These are phyloP conservation scores for Anthophora plumipes DNA, from an alignment of 2,888 invertebrate genomes.

Conservation along the genomic window DNA sequence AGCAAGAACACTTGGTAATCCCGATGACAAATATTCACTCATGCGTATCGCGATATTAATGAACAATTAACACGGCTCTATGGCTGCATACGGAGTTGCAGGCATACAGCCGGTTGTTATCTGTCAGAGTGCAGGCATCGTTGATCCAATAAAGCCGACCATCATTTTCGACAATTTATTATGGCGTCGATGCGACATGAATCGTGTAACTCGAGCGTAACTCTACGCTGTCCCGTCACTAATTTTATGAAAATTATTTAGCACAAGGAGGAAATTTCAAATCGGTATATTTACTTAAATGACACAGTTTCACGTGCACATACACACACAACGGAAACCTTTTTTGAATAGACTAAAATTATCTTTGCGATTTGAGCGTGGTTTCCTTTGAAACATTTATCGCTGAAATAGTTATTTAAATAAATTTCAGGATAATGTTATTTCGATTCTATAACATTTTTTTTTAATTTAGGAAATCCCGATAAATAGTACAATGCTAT, in stretches of 20 bases:
- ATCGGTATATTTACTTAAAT: conserved; percentile 9
- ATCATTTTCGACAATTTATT: conserved; percentile 60
- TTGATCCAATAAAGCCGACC: conserved; percentile 67
- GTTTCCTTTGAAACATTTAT: no score
- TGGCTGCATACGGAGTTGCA: conserved; percentile 23
- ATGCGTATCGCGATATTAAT: conserved; percentile 62
- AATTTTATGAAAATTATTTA: conserved; percentile 20
- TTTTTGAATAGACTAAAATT: no score
- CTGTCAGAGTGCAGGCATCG: conserved; percentile 68
- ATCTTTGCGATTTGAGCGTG: no score
- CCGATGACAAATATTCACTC: conserved; percentile 54
- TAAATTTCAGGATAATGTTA: no score
- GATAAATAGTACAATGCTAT: no score
- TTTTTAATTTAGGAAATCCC: no score
- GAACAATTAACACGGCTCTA: conserved; percentile 65
- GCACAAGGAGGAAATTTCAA: not conserved
- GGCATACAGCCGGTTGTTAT: conserved; percentile 59
- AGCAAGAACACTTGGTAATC: conserved; percentile 34
- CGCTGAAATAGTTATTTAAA: no score
- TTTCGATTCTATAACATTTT: no score
- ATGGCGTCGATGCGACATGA: conserved; percentile 17
- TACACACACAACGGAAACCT: no score
- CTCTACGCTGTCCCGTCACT: conserved; percentile 1
- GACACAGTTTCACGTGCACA: not conserved
- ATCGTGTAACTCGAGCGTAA: conserved; percentile 21